Evolutionary conservation across 2,888 invertebrate species (phyloP), one percentile per base, ranked within the genome.

Genomic region (Falcaria lacertinaria): DNA sequence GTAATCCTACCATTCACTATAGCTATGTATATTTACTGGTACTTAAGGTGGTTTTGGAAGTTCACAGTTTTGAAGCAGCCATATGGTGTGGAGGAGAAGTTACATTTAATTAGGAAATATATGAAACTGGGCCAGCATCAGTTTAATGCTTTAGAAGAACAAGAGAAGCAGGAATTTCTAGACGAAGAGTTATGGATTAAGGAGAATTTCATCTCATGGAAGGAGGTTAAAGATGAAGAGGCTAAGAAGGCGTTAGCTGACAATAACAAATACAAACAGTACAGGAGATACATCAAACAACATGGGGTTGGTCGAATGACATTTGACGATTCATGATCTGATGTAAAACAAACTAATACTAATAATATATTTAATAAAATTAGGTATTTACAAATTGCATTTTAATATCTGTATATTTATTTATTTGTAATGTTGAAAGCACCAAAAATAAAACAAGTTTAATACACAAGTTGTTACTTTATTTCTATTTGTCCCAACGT

Each of bases 291-390:
- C 75, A 93, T 98, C 87, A 97, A 96, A 80, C 95, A 95, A 64
- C 96, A 97, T 72, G 97, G 97, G 2, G 93, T 95, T 0, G 95
- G 96, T 0, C 91, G 97, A 68, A 95, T 98, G 90, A 96, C 95
- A n/a, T 98, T 98, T 77, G 96, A 95, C 64, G 96, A 96, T 73
- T 95, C 92, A 43, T 92, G 88, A 89, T 66, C 45, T 14, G 37
- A 16, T 37, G 15, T 34, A 35, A 25, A 3, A 34, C 33, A 17
- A 19, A n/a, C n/a, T n/a, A 32, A 44, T 45, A 42, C 43, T 41
- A 44, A 37, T 47, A 38, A 40, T 40, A 47, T 40, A 43, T 41
- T 37, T 41, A 44, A 41, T 36, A 51, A 55, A 43, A 52, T 48
- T 49, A 37, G 15, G 22, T 52, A 41, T 44, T 39, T 16, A 37